Evolutionary conservation across 2,113 vertebrate genomes (phyloP).

Genomic region (Noctilio leporinus): DNA sequence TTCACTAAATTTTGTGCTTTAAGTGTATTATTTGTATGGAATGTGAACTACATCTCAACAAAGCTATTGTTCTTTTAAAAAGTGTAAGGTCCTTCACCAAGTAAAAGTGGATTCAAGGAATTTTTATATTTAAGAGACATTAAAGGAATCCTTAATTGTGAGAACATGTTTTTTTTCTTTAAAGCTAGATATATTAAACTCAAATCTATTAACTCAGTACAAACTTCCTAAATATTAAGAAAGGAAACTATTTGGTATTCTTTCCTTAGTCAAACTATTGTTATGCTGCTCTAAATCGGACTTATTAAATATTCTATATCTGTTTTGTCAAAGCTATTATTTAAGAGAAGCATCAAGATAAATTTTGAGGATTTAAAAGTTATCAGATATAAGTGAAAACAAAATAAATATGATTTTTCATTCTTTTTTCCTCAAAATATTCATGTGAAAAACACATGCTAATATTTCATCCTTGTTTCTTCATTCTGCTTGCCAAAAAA

Average conservation of each 20-base stretch:
- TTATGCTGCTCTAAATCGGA: neutral
- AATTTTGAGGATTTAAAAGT: constrained; percentile 1
- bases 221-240: neutral
- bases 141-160: neutral
- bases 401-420: constrained; percentile 33
- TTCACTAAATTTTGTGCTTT: neutral
- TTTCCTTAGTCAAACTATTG: neutral
- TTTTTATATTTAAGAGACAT: neutral
- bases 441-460: constrained; percentile 74
- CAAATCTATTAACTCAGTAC: neutral
- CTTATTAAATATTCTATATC: neutral
- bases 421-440: constrained; percentile 56
- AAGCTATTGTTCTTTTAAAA: neutral
- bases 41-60: neutral
- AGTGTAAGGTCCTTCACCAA: neutral
- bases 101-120: neutral
- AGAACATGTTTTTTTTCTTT: neutral
- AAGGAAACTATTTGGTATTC: neutral
- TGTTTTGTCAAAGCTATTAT: neutral
- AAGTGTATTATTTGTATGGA: neutral
- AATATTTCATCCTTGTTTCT: constrained; percentile 68
- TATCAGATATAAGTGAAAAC: constrained; percentile 55
- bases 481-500: constrained; percentile 70
- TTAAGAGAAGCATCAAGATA: constrained; percentile 12
- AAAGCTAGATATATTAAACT: neutral